Percentiles rank a stretch among this genome's conserved stretches.
Evolutionary conservation across 1,140 invertebrate species (phyloP).

Genomic region (Bombus superbus): DNA sequence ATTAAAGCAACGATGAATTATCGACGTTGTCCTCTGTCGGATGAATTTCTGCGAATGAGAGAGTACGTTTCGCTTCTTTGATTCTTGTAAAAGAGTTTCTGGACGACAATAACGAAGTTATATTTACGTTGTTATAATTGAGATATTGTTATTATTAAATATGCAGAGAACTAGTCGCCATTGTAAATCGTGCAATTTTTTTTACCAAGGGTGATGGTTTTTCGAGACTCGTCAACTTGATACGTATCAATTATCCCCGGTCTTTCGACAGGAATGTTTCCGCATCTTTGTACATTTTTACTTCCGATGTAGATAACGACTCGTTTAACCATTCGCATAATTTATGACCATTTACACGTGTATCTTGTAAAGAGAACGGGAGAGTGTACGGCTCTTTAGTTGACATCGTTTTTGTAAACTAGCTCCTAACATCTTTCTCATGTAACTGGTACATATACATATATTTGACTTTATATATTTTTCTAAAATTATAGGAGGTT

Average conservation of each 20-base stretch:
- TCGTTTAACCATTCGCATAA: constrained; percentile 11
- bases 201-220: neutral
- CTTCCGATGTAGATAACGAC: constrained; percentile 5
- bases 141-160: constrained; percentile 1
- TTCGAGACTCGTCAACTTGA: neutral
- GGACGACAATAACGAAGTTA: neutral
- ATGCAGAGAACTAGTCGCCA: neutral
- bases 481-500: constrained; percentile 25
- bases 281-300: constrained; percentile 24
- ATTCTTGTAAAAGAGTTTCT: neutral
- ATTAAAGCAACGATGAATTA: neutral
- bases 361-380: constrained; percentile 6
- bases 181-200: neutral
- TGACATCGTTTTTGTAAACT: constrained; percentile 20
- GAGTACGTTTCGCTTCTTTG: neutral
- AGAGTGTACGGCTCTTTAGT: neutral
- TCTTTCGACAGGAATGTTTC: constrained; percentile 7
- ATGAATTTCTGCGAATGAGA: neutral
- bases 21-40: neutral
- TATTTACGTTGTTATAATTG: neutral
- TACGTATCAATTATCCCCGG: constrained; percentile 39
- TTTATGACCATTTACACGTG: constrained; percentile 4
- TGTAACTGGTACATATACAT: constrained; percentile 14
- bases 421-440: constrained; percentile 11
- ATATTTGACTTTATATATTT: constrained; percentile 17